Evolutionary conservation across 2,888 invertebrate genomes (phyloP).

Genomic region (Ichneumoninae sp.): DNA sequence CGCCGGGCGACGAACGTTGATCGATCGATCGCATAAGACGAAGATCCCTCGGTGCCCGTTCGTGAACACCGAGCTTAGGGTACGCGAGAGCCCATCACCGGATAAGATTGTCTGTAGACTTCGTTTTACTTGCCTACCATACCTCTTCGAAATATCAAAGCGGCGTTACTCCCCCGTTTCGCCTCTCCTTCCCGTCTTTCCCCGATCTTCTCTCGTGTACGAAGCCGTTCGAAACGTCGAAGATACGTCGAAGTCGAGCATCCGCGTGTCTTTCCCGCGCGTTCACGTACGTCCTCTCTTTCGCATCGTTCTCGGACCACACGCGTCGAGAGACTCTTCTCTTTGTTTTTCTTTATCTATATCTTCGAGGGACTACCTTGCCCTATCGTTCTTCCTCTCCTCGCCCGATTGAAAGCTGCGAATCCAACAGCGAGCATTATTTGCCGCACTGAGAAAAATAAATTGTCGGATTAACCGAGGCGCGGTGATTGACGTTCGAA

Average conservation of each 20-base stretch:
- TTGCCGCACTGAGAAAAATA: too few species aligned
- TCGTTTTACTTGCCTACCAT: conserved; percentile 15
- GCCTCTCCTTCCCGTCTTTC: conserved; percentile 20
- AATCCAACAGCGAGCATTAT: background rate
- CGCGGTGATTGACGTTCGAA: too few species aligned
- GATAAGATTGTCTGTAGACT: conserved; percentile 33
- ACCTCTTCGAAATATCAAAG: background rate
- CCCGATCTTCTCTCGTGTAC: background rate
- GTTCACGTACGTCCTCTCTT: conserved; percentile 53
- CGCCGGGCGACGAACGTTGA: conserved; percentile 67
- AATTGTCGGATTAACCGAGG: too few species aligned
- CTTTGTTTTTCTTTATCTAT: conserved; percentile 51
- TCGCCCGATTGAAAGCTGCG: background rate
- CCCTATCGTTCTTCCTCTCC: conserved; percentile 12
- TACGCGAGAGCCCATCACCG: conserved; percentile 20
- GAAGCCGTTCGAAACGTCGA: conserved; percentile 16
- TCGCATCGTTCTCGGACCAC: conserved; percentile 51
- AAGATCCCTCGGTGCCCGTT: conserved; percentile 31
- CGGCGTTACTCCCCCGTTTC: conserved; percentile 1
- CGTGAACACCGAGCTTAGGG: conserved; percentile 12
- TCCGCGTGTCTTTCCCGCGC: conserved; percentile 39
- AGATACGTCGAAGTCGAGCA: conserved; percentile 22
- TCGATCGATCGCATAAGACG: conserved; percentile 76
- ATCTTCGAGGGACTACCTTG: conserved; percentile 18
- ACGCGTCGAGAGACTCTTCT: conserved; percentile 44